A percentile compares a stretch with the other conserved stretches of the same genome.
Conservation (phyloP, 2,888 invertebrate species). For the Watsonalla cultraria region DNA sequence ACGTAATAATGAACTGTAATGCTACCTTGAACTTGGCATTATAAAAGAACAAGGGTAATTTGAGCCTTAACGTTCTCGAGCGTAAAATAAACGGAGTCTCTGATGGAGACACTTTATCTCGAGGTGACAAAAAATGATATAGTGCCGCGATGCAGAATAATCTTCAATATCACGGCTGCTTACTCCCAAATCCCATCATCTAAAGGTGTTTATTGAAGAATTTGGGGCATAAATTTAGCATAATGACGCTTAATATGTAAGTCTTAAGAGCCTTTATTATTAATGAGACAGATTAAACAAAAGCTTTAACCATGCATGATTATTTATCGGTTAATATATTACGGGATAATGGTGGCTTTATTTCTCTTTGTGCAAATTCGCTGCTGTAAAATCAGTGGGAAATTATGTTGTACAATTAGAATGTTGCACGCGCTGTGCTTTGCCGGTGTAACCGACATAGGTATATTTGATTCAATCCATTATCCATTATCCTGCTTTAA, state of each 20-base stretch:
- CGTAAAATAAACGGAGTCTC: slow-evolving; percentile 27
- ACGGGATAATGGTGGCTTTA: slow-evolving; percentile 18
- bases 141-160: slow-evolving; percentile 47
- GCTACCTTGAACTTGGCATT: slow-evolving; percentile 25
- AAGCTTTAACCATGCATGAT: slow-evolving; percentile 13
- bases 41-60: slow-evolving; percentile 22
- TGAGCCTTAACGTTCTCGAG: slow-evolving; percentile 15
- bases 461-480: slow-evolving; percentile 4
- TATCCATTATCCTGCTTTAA: too few species aligned
- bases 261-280: slow-evolving; percentile 7
- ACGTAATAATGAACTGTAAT: slow-evolving; percentile 14
- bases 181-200: slow-evolving; percentile 15
- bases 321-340: slow-evolving; percentile 25
- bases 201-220: neutral
- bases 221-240: neutral
- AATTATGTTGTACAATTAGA: slow-evolving; percentile 16
- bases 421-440: slow-evolving; percentile 7
- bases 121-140: slow-evolving; percentile 46
- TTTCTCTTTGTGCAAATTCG: slow-evolving; percentile 23
- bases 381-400: slow-evolving; percentile 17
- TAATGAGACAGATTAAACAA: slow-evolving; percentile 21
- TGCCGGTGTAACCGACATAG: slow-evolving; percentile 7
- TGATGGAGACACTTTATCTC: slow-evolving; percentile 33
- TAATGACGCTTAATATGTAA: neutral
- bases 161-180: slow-evolving; percentile 56